phyloP scores from a whole-genome alignment of 2,113 vertebrate genomes.

The Sander vitreus region DNA sequence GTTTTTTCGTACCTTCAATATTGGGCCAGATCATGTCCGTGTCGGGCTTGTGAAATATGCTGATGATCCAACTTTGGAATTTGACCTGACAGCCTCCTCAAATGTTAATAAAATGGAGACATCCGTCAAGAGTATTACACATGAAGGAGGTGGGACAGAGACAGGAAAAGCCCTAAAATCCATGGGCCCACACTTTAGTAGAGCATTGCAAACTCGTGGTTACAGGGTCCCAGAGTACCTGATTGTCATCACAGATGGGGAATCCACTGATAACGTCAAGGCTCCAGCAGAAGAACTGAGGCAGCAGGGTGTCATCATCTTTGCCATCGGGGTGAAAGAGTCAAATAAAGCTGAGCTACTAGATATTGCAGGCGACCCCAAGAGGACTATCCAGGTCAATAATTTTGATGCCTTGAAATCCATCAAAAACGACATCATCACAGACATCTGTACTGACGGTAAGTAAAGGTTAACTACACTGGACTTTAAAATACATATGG shows the following conservation, averaged over 20 bases:
- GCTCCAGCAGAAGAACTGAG: slow-evolving; percentile 74
- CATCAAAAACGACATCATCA: slow-evolving; percentile 77
- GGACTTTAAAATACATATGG: neutral
- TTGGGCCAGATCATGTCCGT: slow-evolving; percentile 79
- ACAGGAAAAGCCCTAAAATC: slow-evolving; percentile 79
- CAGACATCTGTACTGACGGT: slow-evolving; percentile 86
- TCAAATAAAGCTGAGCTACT: slow-evolving; percentile 69
- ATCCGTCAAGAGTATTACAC: too few relatives aligned
- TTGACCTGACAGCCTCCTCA: slow-evolving; percentile 67
- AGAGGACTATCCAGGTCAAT: slow-evolving; percentile 77
- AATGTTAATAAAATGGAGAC: too few relatives aligned
- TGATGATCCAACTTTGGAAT: slow-evolving; percentile 33
- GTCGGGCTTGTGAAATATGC: slow-evolving; percentile 85
- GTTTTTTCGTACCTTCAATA: slow-evolving; percentile 74
- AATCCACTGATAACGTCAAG: slow-evolving; percentile 78
- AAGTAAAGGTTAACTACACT: slow-evolving; percentile 44
- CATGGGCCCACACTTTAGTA: slow-evolving; percentile 76
- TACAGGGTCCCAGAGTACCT: slow-evolving; percentile 77
- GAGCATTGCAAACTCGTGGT: slow-evolving; percentile 36
- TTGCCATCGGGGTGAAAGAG: slow-evolving; percentile 83
- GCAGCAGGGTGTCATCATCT: slow-evolving; percentile 70
- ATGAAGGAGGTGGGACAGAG: slow-evolving; percentile 68
- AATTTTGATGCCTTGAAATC: slow-evolving; percentile 82
- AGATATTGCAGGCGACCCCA: slow-evolving; percentile 76
- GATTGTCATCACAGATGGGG: slow-evolving; percentile 85